A percentile compares a stretch with the other conserved stretches of the same genome.
phyloP scores from a whole-genome alignment of 2,113 vertebrate genomes.

The Okapia johnstoni region DNA sequence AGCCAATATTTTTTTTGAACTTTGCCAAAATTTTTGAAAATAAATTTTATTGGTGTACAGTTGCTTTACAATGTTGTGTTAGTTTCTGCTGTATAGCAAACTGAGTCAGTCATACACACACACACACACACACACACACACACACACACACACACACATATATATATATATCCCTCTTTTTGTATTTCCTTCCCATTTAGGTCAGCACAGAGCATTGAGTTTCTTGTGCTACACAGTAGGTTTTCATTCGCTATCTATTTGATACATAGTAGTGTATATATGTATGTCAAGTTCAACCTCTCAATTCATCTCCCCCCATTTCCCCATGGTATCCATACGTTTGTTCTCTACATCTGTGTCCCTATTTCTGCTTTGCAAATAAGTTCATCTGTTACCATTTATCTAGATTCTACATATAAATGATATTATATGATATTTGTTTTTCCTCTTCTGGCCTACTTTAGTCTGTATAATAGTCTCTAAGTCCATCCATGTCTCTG shows the following conservation, averaged over 20 bases:
- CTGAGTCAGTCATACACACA: background rate
- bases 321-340: background rate
- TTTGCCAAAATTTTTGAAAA: background rate
- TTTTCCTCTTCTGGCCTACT: background rate
- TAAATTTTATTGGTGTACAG: background rate
- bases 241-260: background rate
- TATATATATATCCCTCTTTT: background rate
- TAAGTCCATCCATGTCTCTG: background rate
- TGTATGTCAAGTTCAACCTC: background rate
- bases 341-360: background rate
- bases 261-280: background rate
- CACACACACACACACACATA: rapidly evolving
- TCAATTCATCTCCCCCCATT: background rate
- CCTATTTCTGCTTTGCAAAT: background rate
- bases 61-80: background rate
- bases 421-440: background rate
- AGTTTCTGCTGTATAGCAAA: background rate
- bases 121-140: too few species aligned
- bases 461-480: background rate
- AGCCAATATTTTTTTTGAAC: background rate
- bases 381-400: background rate
- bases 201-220: background rate
- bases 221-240: background rate
- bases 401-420: background rate
- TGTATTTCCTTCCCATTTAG: background rate